Base-by-base conservation (phyloP, 2,113 vertebrate genomes). In the Ameiurus melas region DNA sequence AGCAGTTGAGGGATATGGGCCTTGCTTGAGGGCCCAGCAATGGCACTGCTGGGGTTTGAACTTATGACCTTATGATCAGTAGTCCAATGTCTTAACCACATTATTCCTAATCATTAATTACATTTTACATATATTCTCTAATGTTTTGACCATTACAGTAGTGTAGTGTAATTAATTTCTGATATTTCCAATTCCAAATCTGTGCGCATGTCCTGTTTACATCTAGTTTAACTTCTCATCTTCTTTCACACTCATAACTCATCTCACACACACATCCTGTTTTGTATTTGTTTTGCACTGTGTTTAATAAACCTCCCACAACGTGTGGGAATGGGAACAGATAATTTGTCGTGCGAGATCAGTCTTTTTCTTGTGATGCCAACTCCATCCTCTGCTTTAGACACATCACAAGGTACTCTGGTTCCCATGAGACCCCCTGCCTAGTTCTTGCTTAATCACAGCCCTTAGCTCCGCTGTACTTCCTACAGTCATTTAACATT, bases 261-360 rank as follows among this genome's bases (percentile, higher is more conserved):
- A 47, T 64, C 81, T n/a, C 57, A 47, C 47, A 66, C 36, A 64
- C 58, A 66, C 33, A 66, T 39, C 47, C 83, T 84, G 83, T 84
- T 84, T 68, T 70, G 60, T 30, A 53, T 68, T 84, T 84, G 36
- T 47, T 30, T 68, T 84, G 83, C 62, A 68, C 83, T 84, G 83
- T 68, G 5, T 68, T 84, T 68, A 84, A 68, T 84, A 84, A 84
- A 53, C 83, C 83, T 84, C 83, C 83, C 83, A 58, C 77, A 22
- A 89, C 4, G 39, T 60, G 83, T 87, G 87, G 55, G 89, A 90
- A 88, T 27, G 8, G 64, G 85, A 86, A 89, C 88, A 88, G 73
- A 85, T 86, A 64, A 86, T 88, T 55, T 84, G 86, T 88, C 84
- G 62, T 85, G 53, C 86, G 85, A 91, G 88, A 36, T 53, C 39